phyloP scores from a whole-genome alignment of 2,113 vertebrate species.

The Meles meles region DNA sequence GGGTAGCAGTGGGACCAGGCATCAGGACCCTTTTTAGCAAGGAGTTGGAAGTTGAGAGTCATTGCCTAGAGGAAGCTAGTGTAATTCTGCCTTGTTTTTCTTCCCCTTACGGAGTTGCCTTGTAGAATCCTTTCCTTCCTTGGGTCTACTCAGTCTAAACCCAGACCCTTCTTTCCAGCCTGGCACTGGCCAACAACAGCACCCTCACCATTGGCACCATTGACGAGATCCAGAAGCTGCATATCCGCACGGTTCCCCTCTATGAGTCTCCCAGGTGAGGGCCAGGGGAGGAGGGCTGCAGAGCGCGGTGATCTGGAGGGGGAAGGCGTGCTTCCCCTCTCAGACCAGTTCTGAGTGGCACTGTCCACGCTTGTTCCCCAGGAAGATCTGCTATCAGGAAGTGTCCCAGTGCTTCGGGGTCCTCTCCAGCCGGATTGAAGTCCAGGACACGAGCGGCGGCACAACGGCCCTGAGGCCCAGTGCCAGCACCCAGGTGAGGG shows the following conservation, averaged over 20 bases:
- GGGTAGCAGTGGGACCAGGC: no score
- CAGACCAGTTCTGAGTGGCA: not conserved
- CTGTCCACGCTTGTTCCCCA: constrained; percentile 61
- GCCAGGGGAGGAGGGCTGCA: rapidly evolving
- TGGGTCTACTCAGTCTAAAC: not conserved
- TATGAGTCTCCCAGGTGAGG: constrained; percentile 96
- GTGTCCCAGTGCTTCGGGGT: constrained; percentile 98
- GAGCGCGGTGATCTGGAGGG: rapidly evolving
- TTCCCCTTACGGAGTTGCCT: not conserved
- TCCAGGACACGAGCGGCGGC: constrained; percentile 95
- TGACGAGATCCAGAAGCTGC: constrained; percentile 98
- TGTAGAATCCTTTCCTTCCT: not conserved
- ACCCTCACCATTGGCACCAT: constrained; percentile 98
- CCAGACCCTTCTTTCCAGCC: constrained; percentile 76
- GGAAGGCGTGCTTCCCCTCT: rapidly evolving
- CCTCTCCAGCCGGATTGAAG: constrained; percentile 95
- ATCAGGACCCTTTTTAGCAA: not conserved
- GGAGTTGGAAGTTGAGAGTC: not conserved
- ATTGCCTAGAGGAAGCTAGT: not conserved
- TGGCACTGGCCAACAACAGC: constrained; percentile 98
- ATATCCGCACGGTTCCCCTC: constrained; percentile 97
- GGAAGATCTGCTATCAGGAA: constrained; percentile 99
- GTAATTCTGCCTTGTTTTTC: not conserved
- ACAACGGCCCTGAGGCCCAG: constrained; percentile 94
- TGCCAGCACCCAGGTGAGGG: constrained; percentile 97